These are phyloP conservation scores for Tipula vernalis DNA, from an alignment of 2,888 invertebrate species.

Conservation along the genomic window DNA sequence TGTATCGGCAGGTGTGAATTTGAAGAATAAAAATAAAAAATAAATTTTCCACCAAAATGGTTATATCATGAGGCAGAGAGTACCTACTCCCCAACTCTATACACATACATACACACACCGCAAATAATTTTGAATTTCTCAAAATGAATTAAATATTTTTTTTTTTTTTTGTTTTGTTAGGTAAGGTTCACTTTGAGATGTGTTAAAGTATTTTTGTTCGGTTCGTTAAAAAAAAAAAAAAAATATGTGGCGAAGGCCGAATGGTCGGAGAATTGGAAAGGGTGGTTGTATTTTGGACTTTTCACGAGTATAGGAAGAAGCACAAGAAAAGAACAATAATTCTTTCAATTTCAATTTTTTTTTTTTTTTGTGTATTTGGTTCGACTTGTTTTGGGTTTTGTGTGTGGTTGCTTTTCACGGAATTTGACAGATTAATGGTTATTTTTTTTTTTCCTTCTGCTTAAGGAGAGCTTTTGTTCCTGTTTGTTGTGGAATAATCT, in stretches of 20 bases:
- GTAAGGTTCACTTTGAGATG: neutral
- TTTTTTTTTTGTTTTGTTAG: neutral
- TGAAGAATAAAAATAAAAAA: neutral
- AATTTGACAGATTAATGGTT: conserved; percentile 4
- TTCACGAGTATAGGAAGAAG: neutral
- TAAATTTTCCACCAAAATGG: neutral
- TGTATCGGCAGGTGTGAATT: neutral
- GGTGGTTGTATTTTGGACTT: neutral
- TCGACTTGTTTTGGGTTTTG: neutral
- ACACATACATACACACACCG: neutral
- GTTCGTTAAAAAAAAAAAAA: neutral
- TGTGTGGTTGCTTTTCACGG: neutral
- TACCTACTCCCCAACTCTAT: too few relatives aligned
- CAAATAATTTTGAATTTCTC: neutral
- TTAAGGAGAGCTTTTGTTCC: neutral
- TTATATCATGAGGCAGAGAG: neutral
- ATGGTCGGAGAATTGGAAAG: neutral
- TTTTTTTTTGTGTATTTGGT: neutral
- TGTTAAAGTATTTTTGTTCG: neutral
- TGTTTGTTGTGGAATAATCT: neutral
- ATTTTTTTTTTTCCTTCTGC: neutral
- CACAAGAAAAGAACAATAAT: neutral
- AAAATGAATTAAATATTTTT: neutral
- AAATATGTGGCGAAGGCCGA: neutral
- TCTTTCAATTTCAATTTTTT: neutral